Conservation (phyloP, 2,797 vertebrate species). For the Oreochromis mossambicus region DNA sequence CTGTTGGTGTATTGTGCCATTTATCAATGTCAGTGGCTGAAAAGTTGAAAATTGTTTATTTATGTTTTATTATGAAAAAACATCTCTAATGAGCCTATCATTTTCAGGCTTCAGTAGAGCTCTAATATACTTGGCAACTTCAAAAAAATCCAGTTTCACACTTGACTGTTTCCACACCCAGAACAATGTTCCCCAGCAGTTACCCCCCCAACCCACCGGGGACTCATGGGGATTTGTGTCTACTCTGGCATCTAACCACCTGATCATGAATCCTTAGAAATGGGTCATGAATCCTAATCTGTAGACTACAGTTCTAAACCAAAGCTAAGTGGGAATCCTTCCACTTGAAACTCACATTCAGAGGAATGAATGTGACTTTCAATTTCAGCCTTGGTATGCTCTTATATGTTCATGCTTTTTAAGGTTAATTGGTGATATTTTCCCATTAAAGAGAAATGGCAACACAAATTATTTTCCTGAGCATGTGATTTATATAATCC, state of each 20-base stretch:
- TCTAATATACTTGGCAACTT: neutral
- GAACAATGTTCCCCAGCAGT: neutral
- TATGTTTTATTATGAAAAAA: neutral
- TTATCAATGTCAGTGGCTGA: neutral
- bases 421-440: neutral
- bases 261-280: slow-evolving; percentile 56
- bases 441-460: neutral
- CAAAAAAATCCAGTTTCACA: neutral
- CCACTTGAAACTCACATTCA: neutral
- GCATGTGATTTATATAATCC: slow-evolving; percentile 3
- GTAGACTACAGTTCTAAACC: slow-evolving; percentile 1
- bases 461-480: neutral
- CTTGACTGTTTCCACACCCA: neutral
- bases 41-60: neutral
- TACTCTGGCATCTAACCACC: slow-evolving; percentile 43
- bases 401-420: neutral
- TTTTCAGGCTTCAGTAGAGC: neutral
- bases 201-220: neutral
- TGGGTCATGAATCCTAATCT: slow-evolving; percentile 52
- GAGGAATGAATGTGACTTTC: neutral
- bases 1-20: neutral
- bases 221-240: slow-evolving; percentile 26
- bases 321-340: slow-evolving; percentile 35
- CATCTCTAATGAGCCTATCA: accelerated
- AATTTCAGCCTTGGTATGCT: neutral